A percentile compares a stretch with the other conserved stretches of the same genome.
phyloP scores from a whole-genome alignment of 2,797 vertebrate species.

The Agapornis canus region DNA sequence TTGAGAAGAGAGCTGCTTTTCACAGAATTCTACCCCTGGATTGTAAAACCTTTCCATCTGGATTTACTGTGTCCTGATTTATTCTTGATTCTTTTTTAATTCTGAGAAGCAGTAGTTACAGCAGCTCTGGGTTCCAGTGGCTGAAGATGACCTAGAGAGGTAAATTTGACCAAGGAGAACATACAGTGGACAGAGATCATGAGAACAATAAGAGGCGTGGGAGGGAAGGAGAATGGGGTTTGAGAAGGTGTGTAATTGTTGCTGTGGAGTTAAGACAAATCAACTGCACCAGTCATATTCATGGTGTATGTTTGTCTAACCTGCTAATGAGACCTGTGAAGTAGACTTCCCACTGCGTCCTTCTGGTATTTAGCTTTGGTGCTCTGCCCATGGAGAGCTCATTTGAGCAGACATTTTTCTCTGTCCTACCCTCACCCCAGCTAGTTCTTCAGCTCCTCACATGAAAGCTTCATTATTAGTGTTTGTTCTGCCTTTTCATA shows the following conservation, averaged over 20 bases:
- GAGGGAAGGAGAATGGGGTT: not conserved
- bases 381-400: not conserved
- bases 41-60: not conserved
- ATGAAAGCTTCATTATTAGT: conserved; percentile 23
- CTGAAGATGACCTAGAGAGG: not conserved
- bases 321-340: not conserved
- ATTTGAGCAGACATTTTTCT: not conserved
- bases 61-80: not conserved
- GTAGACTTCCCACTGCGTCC: not conserved
- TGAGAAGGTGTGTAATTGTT: not conserved
- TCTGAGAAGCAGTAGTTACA: not conserved
- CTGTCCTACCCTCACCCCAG: not conserved
- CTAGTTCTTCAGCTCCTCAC: not conserved
- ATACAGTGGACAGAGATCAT: not conserved
- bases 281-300: not conserved
- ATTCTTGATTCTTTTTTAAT: not conserved
- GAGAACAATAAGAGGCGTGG: not conserved
- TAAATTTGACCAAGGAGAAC: not conserved
- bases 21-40: not conserved
- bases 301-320: not conserved
- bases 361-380: not conserved
- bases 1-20: not conserved
- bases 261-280: not conserved
- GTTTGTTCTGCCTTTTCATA: conserved; percentile 31
- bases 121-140: not conserved